Evolutionary conservation across 2,797 vertebrate genomes (phyloP).

Genomic region (Rhabdophis nuchalis): DNA sequence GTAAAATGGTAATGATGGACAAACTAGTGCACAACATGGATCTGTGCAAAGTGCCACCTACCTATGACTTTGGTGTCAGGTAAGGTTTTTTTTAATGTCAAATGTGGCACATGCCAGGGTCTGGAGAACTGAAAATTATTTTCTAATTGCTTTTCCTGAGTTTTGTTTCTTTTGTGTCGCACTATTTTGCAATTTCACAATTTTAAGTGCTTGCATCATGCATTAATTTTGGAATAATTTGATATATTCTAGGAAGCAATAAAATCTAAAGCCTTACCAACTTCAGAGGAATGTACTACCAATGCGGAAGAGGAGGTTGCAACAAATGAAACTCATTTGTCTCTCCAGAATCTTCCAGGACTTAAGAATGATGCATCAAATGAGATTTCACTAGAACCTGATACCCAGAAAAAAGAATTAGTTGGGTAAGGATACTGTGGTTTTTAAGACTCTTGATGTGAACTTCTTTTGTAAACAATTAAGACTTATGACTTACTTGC

Average conservation of each 20-base stretch:
- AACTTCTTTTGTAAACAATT: neutral
- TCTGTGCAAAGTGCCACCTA: neutral
- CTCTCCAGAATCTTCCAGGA: conserved; percentile 15
- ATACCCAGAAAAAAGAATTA: conserved; percentile 36
- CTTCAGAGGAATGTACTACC: conserved; percentile 28
- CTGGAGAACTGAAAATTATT: neutral
- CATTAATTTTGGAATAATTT: conserved; percentile 6
- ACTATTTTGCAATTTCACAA: neutral
- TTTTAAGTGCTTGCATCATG: neutral
- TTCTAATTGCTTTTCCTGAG: neutral
- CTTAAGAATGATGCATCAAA: conserved; percentile 13
- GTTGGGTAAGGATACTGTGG: conserved; percentile 51
- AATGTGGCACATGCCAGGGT: neutral
- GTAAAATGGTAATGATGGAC: neutral
- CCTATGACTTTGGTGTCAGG: neutral
- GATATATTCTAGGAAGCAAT: conserved; percentile 50
- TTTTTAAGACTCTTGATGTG: neutral
- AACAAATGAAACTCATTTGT: neutral
- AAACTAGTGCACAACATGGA: neutral
- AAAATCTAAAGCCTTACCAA: conserved; percentile 24
- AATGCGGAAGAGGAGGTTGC: conserved; percentile 12
- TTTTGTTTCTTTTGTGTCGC: neutral
- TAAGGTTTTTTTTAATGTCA: neutral
- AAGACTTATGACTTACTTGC: neutral
- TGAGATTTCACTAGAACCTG: conserved; percentile 5